Evolutionary conservation across 2,888 invertebrate genomes (phyloP), one percentile per base, ranked within the genome.

Genomic region (Chelonus formosanus): DNA sequence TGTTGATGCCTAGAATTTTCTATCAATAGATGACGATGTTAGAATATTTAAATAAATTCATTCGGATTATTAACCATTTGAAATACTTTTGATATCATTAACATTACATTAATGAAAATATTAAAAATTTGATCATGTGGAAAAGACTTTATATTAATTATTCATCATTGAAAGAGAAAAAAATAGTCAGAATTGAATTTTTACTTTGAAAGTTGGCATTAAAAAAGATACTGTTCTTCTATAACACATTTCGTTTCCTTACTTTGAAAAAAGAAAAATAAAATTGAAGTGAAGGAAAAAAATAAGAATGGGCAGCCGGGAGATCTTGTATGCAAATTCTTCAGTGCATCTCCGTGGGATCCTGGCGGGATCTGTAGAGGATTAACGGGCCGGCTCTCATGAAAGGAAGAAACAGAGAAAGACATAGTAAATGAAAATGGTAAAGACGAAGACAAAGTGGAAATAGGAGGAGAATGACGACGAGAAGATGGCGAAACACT

Each of bases 241-340:
- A 3, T 10, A 5, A 5, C n/a, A 5, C n/a, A 47, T 47, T n/a
- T 34, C 34, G n/a, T 5, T 47, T 5, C 20, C 47, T 36, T 43
- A 61, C 68, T 57, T 31, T n/a, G 61, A 67, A 54, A 69, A 69
- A 64, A 68, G 68, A 65, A 65, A 60, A 65, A 53, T 48, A 20
- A 52, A 60, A 68, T 67, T 62, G 68, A 69, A 40, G 10, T 64
- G 68, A 69, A 40, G 20, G 31, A 45, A 6, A 45, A 35, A 43
- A 60, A 68, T 67, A 62, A 64, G 69, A 67, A 63, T 57, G 64
- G 3, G 40, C 40, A 43, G 79, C 77, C 76, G 78, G 69, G 74
- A 81, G 80, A 84, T 82, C 83, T 83, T 83, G 83, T 84, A 84
- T 84, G 84, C 83, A 84, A 84, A 84, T 84, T 84, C 82, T 74